phyloP scores from a whole-genome alignment of 2,113 vertebrate species.

The Pyrgilauda ruficollis region DNA sequence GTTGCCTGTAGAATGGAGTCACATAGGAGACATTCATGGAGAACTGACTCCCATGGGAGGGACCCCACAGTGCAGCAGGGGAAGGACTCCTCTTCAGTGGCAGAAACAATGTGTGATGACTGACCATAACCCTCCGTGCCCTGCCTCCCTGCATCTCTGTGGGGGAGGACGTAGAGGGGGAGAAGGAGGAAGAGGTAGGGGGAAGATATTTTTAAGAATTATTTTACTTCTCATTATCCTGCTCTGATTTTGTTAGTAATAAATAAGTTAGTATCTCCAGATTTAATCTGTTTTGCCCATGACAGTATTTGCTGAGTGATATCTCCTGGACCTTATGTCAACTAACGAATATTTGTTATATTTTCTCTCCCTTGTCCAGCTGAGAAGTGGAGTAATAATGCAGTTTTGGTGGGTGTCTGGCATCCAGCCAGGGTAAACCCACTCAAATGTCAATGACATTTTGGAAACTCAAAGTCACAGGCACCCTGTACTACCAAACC shows the following conservation, averaged over 20 bases:
- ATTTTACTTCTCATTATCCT: not conserved
- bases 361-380: not conserved
- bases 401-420: not conserved
- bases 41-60: not conserved
- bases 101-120: not conserved
- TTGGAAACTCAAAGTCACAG: not conserved
- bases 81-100: not conserved
- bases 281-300: not conserved
- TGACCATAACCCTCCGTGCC: not conserved
- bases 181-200: not conserved
- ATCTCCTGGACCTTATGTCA: not conserved
- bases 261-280: not conserved
- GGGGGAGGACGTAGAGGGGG: not conserved
- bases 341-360: not conserved
- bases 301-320: not conserved
- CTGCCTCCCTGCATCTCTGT: not conserved
- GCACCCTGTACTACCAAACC: not conserved
- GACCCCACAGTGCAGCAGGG: no score
- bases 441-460: not conserved
- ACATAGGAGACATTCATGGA: not conserved
- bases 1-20: no score
- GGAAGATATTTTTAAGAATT: not conserved
- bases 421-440: not conserved
- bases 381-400: not conserved
- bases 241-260: not conserved